These are phyloP conservation scores for Leucozona laternaria DNA, from an alignment of 2,888 invertebrate species.

Conservation along the genomic window DNA sequence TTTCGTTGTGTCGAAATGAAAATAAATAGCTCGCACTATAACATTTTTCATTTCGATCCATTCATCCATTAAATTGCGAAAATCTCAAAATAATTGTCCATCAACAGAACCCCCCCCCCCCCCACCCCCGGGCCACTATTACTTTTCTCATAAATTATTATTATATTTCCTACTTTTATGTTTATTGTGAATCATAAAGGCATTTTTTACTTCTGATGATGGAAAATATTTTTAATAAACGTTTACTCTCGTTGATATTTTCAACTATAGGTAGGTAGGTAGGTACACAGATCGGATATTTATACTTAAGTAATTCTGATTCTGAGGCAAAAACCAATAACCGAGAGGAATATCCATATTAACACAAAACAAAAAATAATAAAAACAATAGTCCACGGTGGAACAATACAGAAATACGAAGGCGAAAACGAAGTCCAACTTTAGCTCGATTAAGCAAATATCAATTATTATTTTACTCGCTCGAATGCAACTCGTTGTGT, in stretches of 20 bases:
- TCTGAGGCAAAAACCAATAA: constrained; percentile 16
- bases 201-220: background rate
- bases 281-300: background rate
- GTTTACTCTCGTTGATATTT: background rate
- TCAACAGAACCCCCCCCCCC: background rate
- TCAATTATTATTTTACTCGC: constrained; percentile 59
- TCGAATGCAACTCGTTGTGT: constrained; percentile 11
- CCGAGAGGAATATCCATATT: constrained; percentile 43
- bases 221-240: constrained; percentile 23
- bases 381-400: background rate
- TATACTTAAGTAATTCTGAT: constrained; percentile 26
- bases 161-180: constrained; percentile 12
- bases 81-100: constrained; percentile 37
- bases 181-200: constrained; percentile 22
- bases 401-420: constrained; percentile 45
- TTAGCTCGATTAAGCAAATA: constrained; percentile 58
- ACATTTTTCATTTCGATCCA: constrained; percentile 34
- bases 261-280: background rate
- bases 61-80: constrained; percentile 28
- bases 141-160: constrained; percentile 45
- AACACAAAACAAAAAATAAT: constrained; percentile 29
- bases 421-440: constrained; percentile 45
- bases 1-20: constrained; percentile 9
- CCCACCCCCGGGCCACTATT: constrained; percentile 11
- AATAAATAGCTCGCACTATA: constrained; percentile 14